Evolutionary conservation across 2,888 invertebrate species (phyloP).

Genomic region (Acrocera orbiculus): DNA sequence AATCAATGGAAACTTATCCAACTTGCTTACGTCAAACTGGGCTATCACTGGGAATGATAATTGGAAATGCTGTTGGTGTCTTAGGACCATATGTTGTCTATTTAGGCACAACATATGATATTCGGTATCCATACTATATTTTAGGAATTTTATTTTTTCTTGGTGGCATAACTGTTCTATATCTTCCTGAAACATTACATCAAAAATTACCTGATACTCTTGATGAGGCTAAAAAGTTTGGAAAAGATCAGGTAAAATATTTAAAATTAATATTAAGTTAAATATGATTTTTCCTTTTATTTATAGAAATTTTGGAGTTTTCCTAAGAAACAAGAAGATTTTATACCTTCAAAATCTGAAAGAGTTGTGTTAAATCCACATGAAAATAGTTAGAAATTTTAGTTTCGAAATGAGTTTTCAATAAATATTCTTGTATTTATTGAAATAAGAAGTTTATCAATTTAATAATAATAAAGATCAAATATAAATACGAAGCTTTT

Average conservation of each 20-base stretch:
- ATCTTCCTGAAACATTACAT: constrained; percentile 46
- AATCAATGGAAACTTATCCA: constrained; percentile 48
- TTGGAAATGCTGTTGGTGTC: constrained; percentile 38
- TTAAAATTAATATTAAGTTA: no score
- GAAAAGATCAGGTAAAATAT: constrained; percentile 31
- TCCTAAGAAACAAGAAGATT: no score
- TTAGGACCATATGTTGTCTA: constrained; percentile 42
- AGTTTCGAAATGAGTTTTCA: no score
- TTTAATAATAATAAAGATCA: no score
- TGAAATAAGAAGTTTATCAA: no score
- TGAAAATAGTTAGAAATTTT: no score
- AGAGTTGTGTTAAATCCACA: no score
- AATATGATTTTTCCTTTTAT: no score
- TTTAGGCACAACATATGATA: constrained; percentile 32
- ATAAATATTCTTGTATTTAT: no score
- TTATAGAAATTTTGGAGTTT: no score
- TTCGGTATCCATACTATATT: constrained; percentile 31
- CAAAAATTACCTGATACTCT: constrained; percentile 44
- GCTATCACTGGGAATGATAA: constrained; percentile 39
- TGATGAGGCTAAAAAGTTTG: constrained; percentile 41
- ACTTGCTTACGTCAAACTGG: constrained; percentile 48
- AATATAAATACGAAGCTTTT: no score
- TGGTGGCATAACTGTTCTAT: constrained; percentile 33
- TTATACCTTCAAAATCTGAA: no score
- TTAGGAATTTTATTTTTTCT: constrained; percentile 29